phyloP scores from a whole-genome alignment of 2,113 vertebrate species.

The Centropristis striata region DNA sequence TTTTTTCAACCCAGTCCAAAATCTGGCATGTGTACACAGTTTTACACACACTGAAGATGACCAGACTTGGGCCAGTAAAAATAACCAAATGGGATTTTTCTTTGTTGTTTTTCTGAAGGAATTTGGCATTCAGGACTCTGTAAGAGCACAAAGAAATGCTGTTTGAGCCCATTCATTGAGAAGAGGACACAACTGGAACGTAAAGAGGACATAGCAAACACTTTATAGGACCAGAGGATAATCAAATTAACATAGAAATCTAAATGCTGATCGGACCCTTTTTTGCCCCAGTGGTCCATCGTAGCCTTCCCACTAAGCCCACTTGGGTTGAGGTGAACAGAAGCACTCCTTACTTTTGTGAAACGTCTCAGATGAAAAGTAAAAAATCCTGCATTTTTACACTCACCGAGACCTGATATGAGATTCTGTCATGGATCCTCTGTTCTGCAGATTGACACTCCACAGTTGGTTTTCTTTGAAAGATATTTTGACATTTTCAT shows the following conservation, averaged over 20 bases:
- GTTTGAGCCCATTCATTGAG: conserved; percentile 20
- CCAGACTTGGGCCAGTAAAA: conserved; percentile 22
- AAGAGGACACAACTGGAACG: conserved; percentile 47
- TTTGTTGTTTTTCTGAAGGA: conserved; percentile 48
- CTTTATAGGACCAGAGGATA: conserved; percentile 20
- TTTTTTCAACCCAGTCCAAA: conserved; percentile 3
- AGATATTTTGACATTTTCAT: conserved; percentile 1
- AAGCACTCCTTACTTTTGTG: conserved; percentile 12
- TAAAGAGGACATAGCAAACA: conserved; percentile 12
- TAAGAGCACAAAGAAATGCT: conserved; percentile 21
- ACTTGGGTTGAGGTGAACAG: conserved; percentile 1
- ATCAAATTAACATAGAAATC: conserved; percentile 11
- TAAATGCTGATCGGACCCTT: conserved; percentile 18
- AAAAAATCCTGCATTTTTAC: conserved; percentile 14
- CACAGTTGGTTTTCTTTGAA: conserved; percentile 13
- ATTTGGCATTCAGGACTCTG: conserved; percentile 37
- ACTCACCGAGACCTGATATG: conserved; percentile 9
- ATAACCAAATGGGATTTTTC: conserved; percentile 9
- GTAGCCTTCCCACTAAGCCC: conserved; percentile 6
- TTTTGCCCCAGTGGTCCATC: not conserved
- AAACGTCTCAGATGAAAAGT: conserved; percentile 25
- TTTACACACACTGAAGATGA: not conserved
- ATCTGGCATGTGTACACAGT: not conserved
- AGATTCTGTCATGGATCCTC: conserved; percentile 16
- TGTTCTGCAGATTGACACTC: conserved; percentile 13